Evolutionary conservation across 2,888 invertebrate genomes (phyloP), one percentile per base, ranked within the genome.

Genomic region (Stenodema calcarata): DNA sequence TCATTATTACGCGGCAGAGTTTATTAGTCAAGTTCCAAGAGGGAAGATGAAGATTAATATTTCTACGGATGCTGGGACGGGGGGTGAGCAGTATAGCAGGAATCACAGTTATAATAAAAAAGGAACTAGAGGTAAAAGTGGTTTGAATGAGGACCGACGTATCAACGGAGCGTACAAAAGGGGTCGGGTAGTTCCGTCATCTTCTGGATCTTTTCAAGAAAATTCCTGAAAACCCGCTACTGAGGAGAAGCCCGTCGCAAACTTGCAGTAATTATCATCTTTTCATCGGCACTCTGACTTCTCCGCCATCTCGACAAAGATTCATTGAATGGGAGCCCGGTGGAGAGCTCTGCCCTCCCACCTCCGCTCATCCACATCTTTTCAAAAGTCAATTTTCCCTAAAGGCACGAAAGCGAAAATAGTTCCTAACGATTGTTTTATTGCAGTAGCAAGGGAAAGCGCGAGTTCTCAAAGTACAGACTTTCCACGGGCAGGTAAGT

Each of bases 391-490:
- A 78, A 78, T 78, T 44, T 44, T n/a, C 41, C 78, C n/a, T 18
- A 62, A 76, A 41, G 78, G 44, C 44, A 78, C 14, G 35, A 2
- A 35, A 78, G 42, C 42, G 78, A 44, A 78, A 78, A 78, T 78
- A 78, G 78, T 78, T 73, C 73, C 41, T 44, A 78, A 78, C 78
- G 78, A 78, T 78, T 78, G 78, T 78, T 78, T 78, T 78, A 78
- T 78, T 44, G 78, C 78, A 78, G 78, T 78, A 62, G 23, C 62
- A 23, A 62, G 62, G 27, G 12, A 18, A 18, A 6, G 11, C 23
- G 62, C 9, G 70, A 27, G 44, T 23, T 18, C 27, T 41, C 35
- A 76, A 41, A 41, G 75, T 28, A 18, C 30, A 27, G 14, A 70
- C 28, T 30, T 16, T 23, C 50, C 50, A 18, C n/a, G 0, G 70